phyloP scores from a whole-genome alignment of 1,140 invertebrate species.

The Himalopsyche phryganea region DNA sequence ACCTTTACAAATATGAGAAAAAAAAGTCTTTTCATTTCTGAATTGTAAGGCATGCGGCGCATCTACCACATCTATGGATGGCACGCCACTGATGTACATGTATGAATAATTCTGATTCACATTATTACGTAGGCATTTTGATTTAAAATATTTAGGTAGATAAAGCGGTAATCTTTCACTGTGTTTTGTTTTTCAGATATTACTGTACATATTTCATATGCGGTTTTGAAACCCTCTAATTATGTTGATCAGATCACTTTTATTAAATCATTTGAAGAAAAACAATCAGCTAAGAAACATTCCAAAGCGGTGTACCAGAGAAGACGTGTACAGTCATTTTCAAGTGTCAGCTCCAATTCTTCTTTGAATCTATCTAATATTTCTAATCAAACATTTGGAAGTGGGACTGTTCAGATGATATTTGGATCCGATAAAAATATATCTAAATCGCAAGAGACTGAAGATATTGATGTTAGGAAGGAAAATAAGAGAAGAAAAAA shows the following conservation, averaged over 20 bases:
- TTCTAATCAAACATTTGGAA: slow-evolving; percentile 9
- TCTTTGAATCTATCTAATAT: slow-evolving; percentile 10
- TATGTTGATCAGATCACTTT: slow-evolving; percentile 49
- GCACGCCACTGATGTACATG: no score
- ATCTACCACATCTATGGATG: no score
- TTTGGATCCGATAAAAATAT: slow-evolving; percentile 14
- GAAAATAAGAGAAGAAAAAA: slow-evolving; percentile 8
- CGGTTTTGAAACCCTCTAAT: slow-evolving; percentile 43
- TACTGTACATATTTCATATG: slow-evolving; percentile 46
- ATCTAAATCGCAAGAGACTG: slow-evolving; percentile 6
- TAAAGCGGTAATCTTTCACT: no score
- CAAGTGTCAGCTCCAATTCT: slow-evolving; percentile 12
- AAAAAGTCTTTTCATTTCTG: no score
- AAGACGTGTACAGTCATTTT: slow-evolving; percentile 17
- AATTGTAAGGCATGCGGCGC: no score
- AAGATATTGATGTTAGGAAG: slow-evolving; percentile 12
- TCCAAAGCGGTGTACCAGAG: neutral
- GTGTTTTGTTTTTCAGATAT: slow-evolving; percentile 41
- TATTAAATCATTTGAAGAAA: slow-evolving; percentile 51
- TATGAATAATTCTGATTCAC: no score
- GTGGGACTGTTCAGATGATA: slow-evolving; percentile 9
- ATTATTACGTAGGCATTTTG: no score
- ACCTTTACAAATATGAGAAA: no score
- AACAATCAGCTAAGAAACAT: slow-evolving; percentile 23
- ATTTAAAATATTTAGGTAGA: no score